Base-by-base conservation (phyloP, 1,140 invertebrate species). In the Luehdorfia chinensis region DNA sequence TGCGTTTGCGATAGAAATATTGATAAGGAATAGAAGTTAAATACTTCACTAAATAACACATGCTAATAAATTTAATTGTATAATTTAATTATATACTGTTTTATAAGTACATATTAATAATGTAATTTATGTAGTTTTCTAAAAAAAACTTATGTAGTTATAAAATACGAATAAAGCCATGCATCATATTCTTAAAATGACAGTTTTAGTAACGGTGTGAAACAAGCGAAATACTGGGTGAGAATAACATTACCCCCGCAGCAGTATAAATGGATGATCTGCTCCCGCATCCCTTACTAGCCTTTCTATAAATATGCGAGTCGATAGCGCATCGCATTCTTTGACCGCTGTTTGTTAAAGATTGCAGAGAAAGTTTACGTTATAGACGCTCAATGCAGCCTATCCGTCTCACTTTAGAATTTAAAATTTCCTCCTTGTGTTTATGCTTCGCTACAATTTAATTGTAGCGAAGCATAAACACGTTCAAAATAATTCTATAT, bases 291-390 rank as follows among this genome's bases (percentile, higher is more conserved):
- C 44, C 48, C 44, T 34, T 21, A 15, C 21, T 34, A 50, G 36
- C 19, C 50, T 48, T 54, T 51, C 54, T 60, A 63, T 63, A 66
- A 60, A 58, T 64, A 58, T 59, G 54, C 36, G 33, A 63, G 52
- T 66, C 57, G 55, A 64, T 59, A 62, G 46, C 58, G 53, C 52
- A 56, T 51, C 39, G 45, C 53, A 57, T 56, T 58, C 44, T n/a
- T n/a, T 52, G 54, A 33, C 50, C 47, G 36, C 46, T 51, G 45
- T 50, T 54, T 44, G 36, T 44, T 5, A 39, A 23, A 11, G 36
- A 1, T 39, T 39, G 14, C 19, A 27, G 11, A 39, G 19, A 25
- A 14, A 39, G 6, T 25, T 39, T 23, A 13, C 1, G 2, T 39
- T 25, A 12, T 25, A 23, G 37, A 45, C 19, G 28, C 33, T 50